These are phyloP conservation scores for Nerophis lumbriciformis DNA, from an alignment of 2,113 vertebrate species.

Conservation along the genomic window DNA sequence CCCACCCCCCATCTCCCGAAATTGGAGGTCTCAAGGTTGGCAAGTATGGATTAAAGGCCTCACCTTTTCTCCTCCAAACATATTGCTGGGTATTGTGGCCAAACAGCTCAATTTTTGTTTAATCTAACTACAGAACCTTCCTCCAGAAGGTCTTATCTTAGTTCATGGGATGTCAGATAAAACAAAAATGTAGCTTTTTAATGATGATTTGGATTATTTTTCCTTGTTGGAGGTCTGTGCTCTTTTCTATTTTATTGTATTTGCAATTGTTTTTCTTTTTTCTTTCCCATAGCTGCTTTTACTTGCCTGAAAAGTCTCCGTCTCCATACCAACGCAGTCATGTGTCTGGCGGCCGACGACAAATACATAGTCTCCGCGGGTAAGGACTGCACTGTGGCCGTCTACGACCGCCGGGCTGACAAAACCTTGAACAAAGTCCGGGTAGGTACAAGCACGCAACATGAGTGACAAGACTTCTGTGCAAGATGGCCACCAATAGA, in stretches of 20 bases:
- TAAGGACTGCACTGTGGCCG: conserved; percentile 80
- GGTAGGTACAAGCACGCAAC: conserved; percentile 55
- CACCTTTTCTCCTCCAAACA: too few relatives aligned
- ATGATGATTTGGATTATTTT: background rate
- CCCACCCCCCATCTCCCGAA: too few relatives aligned
- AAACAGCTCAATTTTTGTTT: too few relatives aligned
- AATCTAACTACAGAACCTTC: too few relatives aligned
- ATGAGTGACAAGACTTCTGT: background rate
- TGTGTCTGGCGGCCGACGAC: conserved; percentile 80
- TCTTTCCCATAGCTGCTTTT: conserved; percentile 61
- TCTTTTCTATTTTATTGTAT: background rate
- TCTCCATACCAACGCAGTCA: conserved; percentile 77
- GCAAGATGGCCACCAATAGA: conserved; percentile 1
- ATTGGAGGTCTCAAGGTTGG: too few relatives aligned
- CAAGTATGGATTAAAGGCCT: too few relatives aligned
- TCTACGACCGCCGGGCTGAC: conserved; percentile 80
- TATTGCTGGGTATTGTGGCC: too few relatives aligned
- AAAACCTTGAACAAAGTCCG: conserved; percentile 75
- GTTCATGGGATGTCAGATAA: too few relatives aligned
- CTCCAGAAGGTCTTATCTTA: too few relatives aligned
- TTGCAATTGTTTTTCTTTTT: background rate
- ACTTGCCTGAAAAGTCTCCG: conserved; percentile 75
- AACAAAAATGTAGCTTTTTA: too few relatives aligned
- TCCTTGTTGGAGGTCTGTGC: background rate
- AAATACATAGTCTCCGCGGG: conserved; percentile 83